Percentiles rank a stretch among this genome's conserved stretches.
phyloP scores from a whole-genome alignment of 1,140 invertebrate genomes.

The Drosophila tristis region DNA sequence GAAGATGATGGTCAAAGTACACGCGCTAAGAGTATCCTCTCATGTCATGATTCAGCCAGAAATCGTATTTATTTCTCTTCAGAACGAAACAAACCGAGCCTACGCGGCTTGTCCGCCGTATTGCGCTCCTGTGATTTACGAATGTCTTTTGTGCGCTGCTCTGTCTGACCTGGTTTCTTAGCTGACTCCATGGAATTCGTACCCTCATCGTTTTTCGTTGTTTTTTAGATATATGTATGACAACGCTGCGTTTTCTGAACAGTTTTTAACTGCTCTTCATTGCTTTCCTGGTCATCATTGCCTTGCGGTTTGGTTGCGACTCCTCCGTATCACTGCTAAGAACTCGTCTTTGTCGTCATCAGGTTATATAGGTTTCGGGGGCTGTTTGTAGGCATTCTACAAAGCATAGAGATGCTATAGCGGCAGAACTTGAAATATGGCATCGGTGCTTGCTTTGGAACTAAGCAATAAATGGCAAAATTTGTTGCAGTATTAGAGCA shows the following conservation, averaged over 20 bases:
- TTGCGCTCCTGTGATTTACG: not conserved
- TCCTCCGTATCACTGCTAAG: slow-evolving; percentile 25
- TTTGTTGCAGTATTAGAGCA: too few species aligned
- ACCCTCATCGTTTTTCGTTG: too few species aligned
- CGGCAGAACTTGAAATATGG: slow-evolving; percentile 55
- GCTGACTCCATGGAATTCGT: too few species aligned
- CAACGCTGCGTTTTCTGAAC: too few species aligned
- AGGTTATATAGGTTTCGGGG: too few species aligned
- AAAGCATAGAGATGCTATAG: slow-evolving; percentile 52
- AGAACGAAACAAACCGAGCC: slow-evolving; percentile 8
- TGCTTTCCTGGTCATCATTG: not conserved
- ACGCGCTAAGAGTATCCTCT: not conserved
- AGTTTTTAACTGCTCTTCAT: not conserved
- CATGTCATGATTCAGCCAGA: too few species aligned
- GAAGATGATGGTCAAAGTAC: slow-evolving; percentile 43
- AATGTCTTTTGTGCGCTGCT: not conserved
- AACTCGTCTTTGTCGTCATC: not conserved
- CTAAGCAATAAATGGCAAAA: too few species aligned
- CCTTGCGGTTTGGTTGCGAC: slow-evolving; percentile 41
- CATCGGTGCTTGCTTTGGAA: too few species aligned
- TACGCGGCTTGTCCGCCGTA: not conserved
- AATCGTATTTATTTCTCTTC: slow-evolving; percentile 14
- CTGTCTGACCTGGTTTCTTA: not conserved
- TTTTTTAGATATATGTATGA: too few species aligned
- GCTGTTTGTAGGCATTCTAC: too few species aligned